These are phyloP conservation scores for Lasioglossum morio DNA, from an alignment of 2,888 invertebrate species.

Conservation along the genomic window DNA sequence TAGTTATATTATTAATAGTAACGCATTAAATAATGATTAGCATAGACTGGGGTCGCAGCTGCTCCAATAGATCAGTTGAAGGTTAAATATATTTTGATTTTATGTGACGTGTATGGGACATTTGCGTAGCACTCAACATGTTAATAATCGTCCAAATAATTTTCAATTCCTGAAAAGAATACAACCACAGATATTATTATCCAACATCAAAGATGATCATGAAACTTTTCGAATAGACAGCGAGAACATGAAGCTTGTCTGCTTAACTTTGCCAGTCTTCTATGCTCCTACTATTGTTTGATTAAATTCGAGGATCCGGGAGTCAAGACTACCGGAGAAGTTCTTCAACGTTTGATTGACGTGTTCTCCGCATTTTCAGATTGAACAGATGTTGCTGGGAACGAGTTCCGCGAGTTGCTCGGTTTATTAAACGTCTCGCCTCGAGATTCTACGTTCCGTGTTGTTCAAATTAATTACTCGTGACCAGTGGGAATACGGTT, in stretches of 20 bases:
- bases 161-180: not conserved
- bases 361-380: not conserved
- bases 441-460: not conserved
- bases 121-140: not conserved
- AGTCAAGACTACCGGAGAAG: not conserved
- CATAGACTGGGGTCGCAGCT: no score
- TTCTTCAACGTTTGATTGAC: not conserved
- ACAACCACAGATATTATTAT: not conserved
- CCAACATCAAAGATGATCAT: not conserved
- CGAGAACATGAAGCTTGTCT: not conserved
- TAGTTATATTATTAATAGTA: no score
- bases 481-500: not conserved
- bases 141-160: not conserved
- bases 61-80: no score
- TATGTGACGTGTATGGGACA: not conserved
- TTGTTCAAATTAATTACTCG: not conserved
- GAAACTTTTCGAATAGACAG: not conserved
- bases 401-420: not conserved
- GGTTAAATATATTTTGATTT: not conserved
- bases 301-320: not conserved
- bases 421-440: not conserved
- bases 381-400: not conserved
- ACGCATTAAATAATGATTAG: no score
- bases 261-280: constrained; percentile 1
- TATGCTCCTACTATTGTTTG: no score